Conservation (phyloP, 1,140 invertebrate species). For the Aphelenchoides fujianensis region DNA sequence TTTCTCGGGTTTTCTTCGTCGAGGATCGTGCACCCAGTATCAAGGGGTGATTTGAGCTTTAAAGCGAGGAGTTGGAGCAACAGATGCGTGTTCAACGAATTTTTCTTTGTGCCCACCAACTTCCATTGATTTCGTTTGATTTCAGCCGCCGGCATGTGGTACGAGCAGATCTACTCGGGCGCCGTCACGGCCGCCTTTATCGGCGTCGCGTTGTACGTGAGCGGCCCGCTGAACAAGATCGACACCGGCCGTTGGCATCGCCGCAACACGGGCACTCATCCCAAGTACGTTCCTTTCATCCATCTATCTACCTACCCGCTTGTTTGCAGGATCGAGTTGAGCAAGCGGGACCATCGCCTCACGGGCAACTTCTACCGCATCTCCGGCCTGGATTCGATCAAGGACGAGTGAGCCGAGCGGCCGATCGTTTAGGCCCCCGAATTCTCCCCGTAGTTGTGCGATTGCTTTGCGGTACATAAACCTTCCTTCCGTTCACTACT, state of each 20-base stretch:
- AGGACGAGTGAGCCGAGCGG: slow-evolving; percentile 15
- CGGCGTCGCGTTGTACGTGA: slow-evolving; percentile 26
- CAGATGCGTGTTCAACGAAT: no score
- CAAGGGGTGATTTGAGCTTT: no score
- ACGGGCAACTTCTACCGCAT: slow-evolving; percentile 34
- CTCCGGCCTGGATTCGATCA: slow-evolving; percentile 31
- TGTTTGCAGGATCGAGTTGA: slow-evolving; percentile 23
- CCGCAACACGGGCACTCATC: slow-evolving; percentile 4
- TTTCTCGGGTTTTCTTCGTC: no score
- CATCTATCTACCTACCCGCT: not conserved
- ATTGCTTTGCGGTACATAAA: not conserved
- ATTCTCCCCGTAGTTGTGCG: not conserved
- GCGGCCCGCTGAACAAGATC: slow-evolving; percentile 15
- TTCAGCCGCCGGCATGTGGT: slow-evolving; percentile 25
- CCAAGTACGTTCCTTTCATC: slow-evolving; percentile 26
- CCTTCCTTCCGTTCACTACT: not conserved
- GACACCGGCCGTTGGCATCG: slow-evolving; percentile 28
- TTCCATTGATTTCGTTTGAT: not conserved
- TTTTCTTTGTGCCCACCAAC: no score
- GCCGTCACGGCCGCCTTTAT: slow-evolving; percentile 27
- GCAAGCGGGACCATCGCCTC: slow-evolving; percentile 31
- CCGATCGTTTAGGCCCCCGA: no score
- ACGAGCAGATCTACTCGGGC: slow-evolving; percentile 36
- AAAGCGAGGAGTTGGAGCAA: no score
- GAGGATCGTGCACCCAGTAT: no score